Conservation (phyloP, 1,140 invertebrate species). For the Drosophila sulfurigaster region DNA sequence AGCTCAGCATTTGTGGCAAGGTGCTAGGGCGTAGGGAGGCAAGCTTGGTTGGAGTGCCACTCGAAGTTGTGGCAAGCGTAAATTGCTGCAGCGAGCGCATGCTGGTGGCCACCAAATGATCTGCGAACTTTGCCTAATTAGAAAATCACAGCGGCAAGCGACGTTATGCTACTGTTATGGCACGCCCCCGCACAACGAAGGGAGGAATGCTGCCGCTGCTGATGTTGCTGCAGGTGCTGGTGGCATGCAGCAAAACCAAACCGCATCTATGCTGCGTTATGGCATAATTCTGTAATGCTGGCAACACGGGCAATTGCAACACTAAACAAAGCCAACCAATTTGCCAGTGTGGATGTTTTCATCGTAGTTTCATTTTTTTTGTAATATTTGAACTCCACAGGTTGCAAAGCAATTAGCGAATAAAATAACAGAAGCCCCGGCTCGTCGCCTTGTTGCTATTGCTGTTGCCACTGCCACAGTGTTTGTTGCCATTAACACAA, state of each 20-base stretch:
- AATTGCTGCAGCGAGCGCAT: constrained; percentile 58
- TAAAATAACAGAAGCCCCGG: constrained; percentile 37
- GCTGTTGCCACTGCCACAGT: background rate
- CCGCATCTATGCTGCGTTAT: constrained; percentile 37
- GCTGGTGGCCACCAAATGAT: constrained; percentile 65
- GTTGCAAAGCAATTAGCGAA: constrained; percentile 75
- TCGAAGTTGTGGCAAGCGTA: constrained; percentile 57
- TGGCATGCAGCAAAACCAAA: constrained; percentile 3
- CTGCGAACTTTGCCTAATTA: constrained; percentile 72
- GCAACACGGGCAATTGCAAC: constrained; percentile 13
- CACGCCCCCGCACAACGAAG: background rate
- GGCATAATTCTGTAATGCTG: constrained; percentile 50
- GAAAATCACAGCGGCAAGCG: constrained; percentile 72
- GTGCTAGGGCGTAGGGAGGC: background rate
- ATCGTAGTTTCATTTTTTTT: constrained; percentile 12
- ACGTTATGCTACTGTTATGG: constrained; percentile 35
- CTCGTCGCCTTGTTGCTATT: constrained; percentile 7
- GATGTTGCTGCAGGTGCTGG: background rate
- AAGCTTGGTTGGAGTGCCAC: background rate
- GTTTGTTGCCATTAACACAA: constrained; percentile 50
- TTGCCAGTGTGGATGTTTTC: constrained; percentile 18
- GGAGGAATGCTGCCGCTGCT: no score
- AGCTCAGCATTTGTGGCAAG: background rate
- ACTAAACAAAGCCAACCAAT: constrained; percentile 42
- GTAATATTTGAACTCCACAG: constrained; percentile 59